These are phyloP conservation scores for Adelognathus sp. DNA, from an alignment of 2,888 invertebrate species.

Conservation along the genomic window DNA sequence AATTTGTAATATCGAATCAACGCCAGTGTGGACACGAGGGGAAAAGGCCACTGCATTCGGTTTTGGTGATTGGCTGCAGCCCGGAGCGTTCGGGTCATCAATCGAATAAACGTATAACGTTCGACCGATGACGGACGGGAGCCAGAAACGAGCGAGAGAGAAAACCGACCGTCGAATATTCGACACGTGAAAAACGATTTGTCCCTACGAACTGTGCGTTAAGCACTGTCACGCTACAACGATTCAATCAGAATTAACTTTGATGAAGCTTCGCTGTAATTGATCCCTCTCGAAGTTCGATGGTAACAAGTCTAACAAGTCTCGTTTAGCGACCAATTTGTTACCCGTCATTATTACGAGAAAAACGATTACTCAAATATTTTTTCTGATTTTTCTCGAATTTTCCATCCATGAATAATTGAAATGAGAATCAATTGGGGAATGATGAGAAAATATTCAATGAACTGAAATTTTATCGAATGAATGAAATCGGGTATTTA, in stretches of 20 bases:
- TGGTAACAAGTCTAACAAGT: too few relatives aligned
- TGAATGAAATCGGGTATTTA: too few relatives aligned
- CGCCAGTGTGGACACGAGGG: not conserved
- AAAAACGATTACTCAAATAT: too few relatives aligned
- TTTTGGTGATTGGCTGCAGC: constrained; percentile 28
- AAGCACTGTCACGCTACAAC: not conserved
- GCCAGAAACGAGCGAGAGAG: not conserved
- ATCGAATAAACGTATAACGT: constrained; percentile 51
- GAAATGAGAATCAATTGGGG: too few relatives aligned
- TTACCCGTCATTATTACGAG: not conserved
- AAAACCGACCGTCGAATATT: not conserved
- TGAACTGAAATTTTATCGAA: too few relatives aligned
- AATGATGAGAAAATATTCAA: too few relatives aligned
- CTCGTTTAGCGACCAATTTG: too few relatives aligned
- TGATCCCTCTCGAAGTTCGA: too few relatives aligned
- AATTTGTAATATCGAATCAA: constrained; percentile 51
- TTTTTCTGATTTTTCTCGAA: too few relatives aligned
- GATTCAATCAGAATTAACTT: not conserved
- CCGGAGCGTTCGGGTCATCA: constrained; percentile 34
- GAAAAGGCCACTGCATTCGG: not conserved
- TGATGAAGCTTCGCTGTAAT: not conserved
- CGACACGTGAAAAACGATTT: not conserved
- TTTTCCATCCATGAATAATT: too few relatives aligned
- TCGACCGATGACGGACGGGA: constrained; percentile 42
- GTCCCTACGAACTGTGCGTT: not conserved